These are phyloP conservation scores for Erebia palarica DNA, from an alignment of 2,888 invertebrate species.

Conservation along the genomic window DNA sequence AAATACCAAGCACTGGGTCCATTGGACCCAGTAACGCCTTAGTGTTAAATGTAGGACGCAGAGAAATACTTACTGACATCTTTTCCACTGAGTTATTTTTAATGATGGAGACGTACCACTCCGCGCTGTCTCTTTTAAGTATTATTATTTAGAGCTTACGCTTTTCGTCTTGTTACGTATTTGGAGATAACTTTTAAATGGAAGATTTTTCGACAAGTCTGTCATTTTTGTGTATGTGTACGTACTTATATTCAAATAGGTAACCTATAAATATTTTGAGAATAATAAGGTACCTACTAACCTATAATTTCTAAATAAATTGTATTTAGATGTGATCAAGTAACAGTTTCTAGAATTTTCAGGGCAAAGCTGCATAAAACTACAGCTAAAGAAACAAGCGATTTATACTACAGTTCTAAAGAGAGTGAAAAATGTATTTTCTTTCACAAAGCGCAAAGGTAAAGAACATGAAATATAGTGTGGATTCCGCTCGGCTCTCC, in stretches of 20 bases:
- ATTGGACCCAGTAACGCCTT: neutral
- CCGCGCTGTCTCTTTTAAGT: neutral
- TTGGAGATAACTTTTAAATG: neutral
- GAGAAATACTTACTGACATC: conserved; percentile 10
- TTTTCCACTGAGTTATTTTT: conserved; percentile 2
- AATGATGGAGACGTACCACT: conserved; percentile 2
- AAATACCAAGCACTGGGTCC: neutral
- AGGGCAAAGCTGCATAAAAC: conserved; percentile 12
- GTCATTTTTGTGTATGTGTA: neutral
- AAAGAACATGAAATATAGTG: conserved; percentile 78
- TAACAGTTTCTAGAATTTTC: neutral
- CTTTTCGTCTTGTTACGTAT: neutral
- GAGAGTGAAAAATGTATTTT: conserved; percentile 81
- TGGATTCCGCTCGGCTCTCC: conserved; percentile 76
- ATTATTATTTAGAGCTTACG: conserved; percentile 1
- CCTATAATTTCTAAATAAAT: neutral
- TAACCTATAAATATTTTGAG: too few relatives aligned
- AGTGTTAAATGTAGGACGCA: neutral
- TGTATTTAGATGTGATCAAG: neutral
- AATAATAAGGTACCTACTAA: neutral
- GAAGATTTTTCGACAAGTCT: neutral
- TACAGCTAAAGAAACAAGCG: conserved; percentile 47
- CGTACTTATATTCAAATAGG: too few relatives aligned
- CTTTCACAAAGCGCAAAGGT: conserved; percentile 80
- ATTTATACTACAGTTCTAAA: conserved; percentile 57